Base-by-base conservation (phyloP, 2,888 invertebrate genomes). In the Rhagium mordax region DNA sequence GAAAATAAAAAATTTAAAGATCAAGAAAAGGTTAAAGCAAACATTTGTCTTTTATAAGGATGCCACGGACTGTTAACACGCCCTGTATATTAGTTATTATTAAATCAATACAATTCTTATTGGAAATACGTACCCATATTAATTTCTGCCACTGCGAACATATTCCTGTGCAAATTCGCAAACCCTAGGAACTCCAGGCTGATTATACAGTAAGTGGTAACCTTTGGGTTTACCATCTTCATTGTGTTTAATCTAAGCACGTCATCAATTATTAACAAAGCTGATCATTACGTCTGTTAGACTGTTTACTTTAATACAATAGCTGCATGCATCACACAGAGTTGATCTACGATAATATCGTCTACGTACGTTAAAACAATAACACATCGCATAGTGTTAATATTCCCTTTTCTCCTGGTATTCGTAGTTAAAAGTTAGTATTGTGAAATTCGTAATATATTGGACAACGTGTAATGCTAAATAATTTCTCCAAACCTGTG, bases 201-300 rank as follows among this genome's bases (percentile, higher is more conserved):
- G 57, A 57, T 41, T 41, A 2, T 41, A n/a, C 5, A 57, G 29
- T 59, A 59, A 33, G 18, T 24, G 24, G 21, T 53, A 53, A 53
- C 21, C 33, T 33, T 33, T 62, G 61, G 76, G 81, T 79, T n/a
- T 82, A 81, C 78, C 80, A 74, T 72, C 74, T 72, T 75, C 78
- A 83, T 83, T 83, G 82, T 84, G 80, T 81, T 74, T 70, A 77
- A 84, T 84, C 83, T 81, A 73, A 72, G 77, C 79, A 80, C 76
- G 78, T 76, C 82, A 84, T 84, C 84, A 84, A 83, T 82, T n/a
- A n/a, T n/a, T 83, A 82, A 79, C 76, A 77, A 78, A 81, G 81
- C 81, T 82, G 78, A 79, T 83, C 82, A 83, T 84, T 84, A 84
- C 79, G 78, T 80, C 76, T 80, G 78, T 80, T 80, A 64, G 64